Base-by-base conservation (phyloP, 2,888 invertebrate genomes). In the Eutolmus rufibarbis region DNA sequence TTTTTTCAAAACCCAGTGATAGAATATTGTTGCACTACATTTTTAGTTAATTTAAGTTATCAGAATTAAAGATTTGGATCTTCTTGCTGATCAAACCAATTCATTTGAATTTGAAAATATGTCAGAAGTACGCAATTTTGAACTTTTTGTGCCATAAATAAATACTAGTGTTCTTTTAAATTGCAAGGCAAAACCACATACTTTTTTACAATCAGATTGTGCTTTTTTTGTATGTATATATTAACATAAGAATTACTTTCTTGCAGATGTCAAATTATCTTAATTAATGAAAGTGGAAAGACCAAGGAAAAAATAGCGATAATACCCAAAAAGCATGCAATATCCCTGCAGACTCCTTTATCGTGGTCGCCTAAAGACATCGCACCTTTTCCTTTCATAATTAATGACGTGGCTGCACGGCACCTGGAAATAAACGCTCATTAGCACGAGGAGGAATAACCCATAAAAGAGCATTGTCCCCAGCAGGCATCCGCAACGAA, bases 381-480 rank as follows among this genome's bases (percentile, higher is more conserved):
- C 66, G 66, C 66, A 66, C 66, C 66, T 66, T 66, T 14, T 23
- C 28, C 23, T 66, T 66, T 66, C 23, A 66, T 66, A 66, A 66
- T 66, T 66, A 66, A 66, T 66, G 66, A 66, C 66, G 66, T 66
- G 66, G 28, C 66, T 66, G 66, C 66, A 66, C 66, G 66, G 66
- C 66, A 66, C 66, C 66, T 66, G 66, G 66, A 66, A 66, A 66
- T 66, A 79, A 79, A 79, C 46, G 40, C 51, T 79, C 46, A 79
- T 79, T 79, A 79, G 31, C 46, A 46, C 16, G 28, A 43, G 51
- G 43, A 28, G 31, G 31, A 79, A 46, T 46, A 40, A 79, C 51
- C 79, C 51, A 79, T 79, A 79, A 79, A 79, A 79, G 79, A 79
- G 40, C 79, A 79, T 51, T 79, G 79, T 46, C 46, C 79, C 79